These are phyloP conservation scores for Pemphigus obesinymphae DNA, from an alignment of 1,140 invertebrate genomes.

Conservation along the genomic window DNA sequence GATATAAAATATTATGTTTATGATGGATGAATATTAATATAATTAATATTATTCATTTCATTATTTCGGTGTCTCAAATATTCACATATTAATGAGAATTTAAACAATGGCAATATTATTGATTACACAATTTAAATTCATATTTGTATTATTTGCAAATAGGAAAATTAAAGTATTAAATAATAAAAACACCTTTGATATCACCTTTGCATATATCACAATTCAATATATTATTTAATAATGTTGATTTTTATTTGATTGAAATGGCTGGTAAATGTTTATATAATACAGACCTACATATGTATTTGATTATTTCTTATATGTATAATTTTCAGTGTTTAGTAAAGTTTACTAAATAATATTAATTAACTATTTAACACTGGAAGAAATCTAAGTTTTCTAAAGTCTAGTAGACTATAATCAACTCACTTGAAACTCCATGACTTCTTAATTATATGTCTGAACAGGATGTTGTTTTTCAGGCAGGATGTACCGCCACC, in stretches of 20 bases:
- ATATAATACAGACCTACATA: background rate
- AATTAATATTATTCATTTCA: too few relatives aligned
- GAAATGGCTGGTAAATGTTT: background rate
- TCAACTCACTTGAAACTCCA: slow-evolving; percentile 28
- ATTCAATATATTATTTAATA: background rate
- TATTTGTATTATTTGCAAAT: background rate
- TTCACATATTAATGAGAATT: background rate
- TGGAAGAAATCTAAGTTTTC: background rate
- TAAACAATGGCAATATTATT: background rate
- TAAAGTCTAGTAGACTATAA: background rate
- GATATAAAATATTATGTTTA: background rate
- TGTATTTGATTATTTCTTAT: background rate
- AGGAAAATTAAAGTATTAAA: background rate
- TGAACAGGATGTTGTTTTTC: slow-evolving; percentile 6
- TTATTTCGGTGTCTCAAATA: too few relatives aligned
- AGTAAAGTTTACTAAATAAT: background rate
- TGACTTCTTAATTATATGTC: background rate
- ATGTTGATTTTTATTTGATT: background rate
- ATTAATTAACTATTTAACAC: background rate
- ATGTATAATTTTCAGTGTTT: background rate
- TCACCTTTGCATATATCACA: too few relatives aligned
- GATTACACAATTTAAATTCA: background rate
- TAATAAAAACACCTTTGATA: too few relatives aligned
- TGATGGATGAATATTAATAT: background rate
- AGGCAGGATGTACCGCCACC: background rate